A percentile compares a stretch with the other conserved stretches of the same genome.
phyloP scores from a whole-genome alignment of 2,888 invertebrate genomes.

The Scaptomyza cyrtandrae region DNA sequence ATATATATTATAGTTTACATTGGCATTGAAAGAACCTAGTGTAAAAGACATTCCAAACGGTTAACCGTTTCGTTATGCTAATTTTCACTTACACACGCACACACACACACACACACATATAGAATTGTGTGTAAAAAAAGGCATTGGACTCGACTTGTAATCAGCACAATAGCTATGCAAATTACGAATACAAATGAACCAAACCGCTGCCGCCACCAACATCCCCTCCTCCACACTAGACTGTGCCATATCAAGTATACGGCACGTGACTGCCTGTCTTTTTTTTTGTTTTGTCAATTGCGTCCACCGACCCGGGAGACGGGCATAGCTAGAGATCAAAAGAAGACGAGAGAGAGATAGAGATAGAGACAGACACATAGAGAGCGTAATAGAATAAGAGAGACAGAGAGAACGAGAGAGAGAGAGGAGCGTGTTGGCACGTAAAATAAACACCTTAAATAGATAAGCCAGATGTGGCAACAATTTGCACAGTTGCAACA shows the following conservation, averaged over 20 bases:
- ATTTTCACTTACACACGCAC: constrained; percentile 24
- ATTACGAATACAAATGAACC: constrained; percentile 12
- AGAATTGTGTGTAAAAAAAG: constrained; percentile 32
- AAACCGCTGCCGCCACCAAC: not conserved
- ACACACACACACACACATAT: not conserved
- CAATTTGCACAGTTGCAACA: constrained; percentile 48
- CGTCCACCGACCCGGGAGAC: constrained; percentile 39
- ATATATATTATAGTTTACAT: constrained; percentile 2
- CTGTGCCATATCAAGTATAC: constrained; percentile 30
- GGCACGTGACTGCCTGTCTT: constrained; percentile 41
- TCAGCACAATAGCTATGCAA: constrained; percentile 33
- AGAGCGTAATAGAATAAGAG: not conserved
- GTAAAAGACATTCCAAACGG: constrained; percentile 4
- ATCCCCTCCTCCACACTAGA: not conserved
- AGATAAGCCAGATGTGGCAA: constrained; percentile 19
- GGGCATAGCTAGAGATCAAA: not conserved
- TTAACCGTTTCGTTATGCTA: constrained; percentile 35
- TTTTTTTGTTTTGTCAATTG: constrained; percentile 6
- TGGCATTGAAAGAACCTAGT: constrained; percentile 2
- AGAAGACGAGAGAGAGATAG: not conserved
- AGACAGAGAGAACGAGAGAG: not conserved
- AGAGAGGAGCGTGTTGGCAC: not conserved
- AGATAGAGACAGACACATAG: not conserved
- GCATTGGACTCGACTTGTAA: constrained; percentile 39
- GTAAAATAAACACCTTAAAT: constrained; percentile 1